A percentile compares a stretch with the other conserved stretches of the same genome.
Evolutionary conservation across 1,140 invertebrate species (phyloP).

Genomic region (Muscidifurax raptorellus): DNA sequence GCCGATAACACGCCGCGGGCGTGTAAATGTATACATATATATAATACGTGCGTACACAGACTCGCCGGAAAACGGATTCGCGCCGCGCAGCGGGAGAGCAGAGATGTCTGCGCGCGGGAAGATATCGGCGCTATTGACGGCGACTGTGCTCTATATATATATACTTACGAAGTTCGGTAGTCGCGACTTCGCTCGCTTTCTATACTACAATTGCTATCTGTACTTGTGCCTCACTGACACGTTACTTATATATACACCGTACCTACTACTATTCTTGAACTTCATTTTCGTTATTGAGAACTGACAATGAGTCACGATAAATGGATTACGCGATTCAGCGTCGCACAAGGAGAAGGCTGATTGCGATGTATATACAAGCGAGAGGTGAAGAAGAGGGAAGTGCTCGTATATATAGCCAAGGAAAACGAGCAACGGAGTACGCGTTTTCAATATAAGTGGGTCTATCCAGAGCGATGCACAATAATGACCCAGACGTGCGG

Average conservation of each 20-base stretch:
- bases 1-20: not conserved
- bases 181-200: too few relatives aligned
- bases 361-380: slow-evolving; percentile 12
- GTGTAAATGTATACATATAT: not conserved
- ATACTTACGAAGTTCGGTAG: not conserved
- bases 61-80: slow-evolving; percentile 17
- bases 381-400: not conserved
- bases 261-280: not conserved
- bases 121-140: slow-evolving; percentile 10
- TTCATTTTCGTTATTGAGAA: not conserved
- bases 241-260: too few relatives aligned
- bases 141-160: too few relatives aligned
- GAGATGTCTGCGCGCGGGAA: not conserved
- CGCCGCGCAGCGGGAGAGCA: slow-evolving; percentile 7
- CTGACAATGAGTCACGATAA: not conserved
- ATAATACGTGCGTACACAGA: not conserved
- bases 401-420: not conserved
- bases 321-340: not conserved
- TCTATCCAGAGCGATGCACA: not conserved
- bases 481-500: not conserved
- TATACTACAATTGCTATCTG: too few relatives aligned
- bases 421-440: not conserved
- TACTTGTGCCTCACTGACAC: not conserved
- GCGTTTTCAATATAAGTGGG: slow-evolving; percentile 12
- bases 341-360: not conserved